These are phyloP conservation scores for Meriones unguiculatus DNA, from an alignment of 2,113 vertebrate genomes.

Conservation along the genomic window DNA sequence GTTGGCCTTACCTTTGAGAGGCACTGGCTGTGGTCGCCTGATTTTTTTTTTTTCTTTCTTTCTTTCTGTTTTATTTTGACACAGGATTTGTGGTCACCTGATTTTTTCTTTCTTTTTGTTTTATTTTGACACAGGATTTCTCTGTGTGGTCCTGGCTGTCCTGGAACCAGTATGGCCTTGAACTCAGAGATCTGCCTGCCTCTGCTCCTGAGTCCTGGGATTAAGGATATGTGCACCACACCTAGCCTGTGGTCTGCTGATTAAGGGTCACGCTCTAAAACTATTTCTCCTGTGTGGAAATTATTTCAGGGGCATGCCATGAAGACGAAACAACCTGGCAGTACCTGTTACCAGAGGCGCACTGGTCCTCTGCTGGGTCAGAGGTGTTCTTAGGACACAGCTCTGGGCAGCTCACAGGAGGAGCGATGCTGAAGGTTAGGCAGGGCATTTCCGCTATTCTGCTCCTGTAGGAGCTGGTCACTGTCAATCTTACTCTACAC, in stretches of 20 bases:
- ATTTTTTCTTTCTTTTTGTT: too few relatives aligned
- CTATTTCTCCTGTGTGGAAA: rapidly evolving
- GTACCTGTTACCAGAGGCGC: neutral
- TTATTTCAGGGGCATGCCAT: rapidly evolving
- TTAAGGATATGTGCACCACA: too few relatives aligned
- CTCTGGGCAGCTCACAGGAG: neutral
- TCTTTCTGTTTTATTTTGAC: too few relatives aligned
- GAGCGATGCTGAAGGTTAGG: rapidly evolving
- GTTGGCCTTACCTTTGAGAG: neutral
- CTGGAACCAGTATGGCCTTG: too few relatives aligned
- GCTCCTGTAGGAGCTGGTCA: rapidly evolving
- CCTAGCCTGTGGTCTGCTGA: neutral
- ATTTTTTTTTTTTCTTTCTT: too few relatives aligned
- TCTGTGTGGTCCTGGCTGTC: too few relatives aligned
- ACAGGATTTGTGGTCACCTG: too few relatives aligned
- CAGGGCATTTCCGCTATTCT: rapidly evolving
- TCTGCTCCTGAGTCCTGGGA: too few relatives aligned
- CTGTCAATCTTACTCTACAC: neutral
- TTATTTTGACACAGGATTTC: too few relatives aligned
- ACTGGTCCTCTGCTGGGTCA: neutral
- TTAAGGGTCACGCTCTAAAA: neutral
- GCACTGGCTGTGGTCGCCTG: neutral
- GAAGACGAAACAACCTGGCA: neutral
- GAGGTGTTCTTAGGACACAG: neutral
- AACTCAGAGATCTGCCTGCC: too few relatives aligned